These are phyloP conservation scores for Drosophila suboccidentalis DNA, from an alignment of 2,888 invertebrate species.

Conservation along the genomic window DNA sequence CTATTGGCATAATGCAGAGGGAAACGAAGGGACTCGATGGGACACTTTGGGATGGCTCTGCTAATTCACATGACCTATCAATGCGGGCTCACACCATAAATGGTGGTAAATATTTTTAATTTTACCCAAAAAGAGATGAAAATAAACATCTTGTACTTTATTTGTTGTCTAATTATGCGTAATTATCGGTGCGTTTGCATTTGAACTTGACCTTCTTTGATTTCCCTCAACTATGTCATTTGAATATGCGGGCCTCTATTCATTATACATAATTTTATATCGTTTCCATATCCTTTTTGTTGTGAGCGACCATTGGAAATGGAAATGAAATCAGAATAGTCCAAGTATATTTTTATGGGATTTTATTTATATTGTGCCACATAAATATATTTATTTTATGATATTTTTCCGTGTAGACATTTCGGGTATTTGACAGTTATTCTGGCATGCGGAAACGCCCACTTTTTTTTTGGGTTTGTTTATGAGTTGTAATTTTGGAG, in stretches of 20 bases:
- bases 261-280: constrained; percentile 41
- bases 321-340: constrained; percentile 24
- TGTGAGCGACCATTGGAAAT: constrained; percentile 6
- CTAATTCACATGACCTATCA: constrained; percentile 3
- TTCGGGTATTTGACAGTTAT: constrained; percentile 76
- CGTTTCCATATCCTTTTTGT: constrained; percentile 66
- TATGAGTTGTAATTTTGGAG: constrained; percentile 45
- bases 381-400: constrained; percentile 72
- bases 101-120: constrained; percentile 48
- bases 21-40: background rate
- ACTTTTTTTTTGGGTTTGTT: constrained; percentile 49
- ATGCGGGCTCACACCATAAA: constrained; percentile 42
- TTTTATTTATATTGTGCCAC: constrained; percentile 74
- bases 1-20: constrained; percentile 24
- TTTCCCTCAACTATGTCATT: constrained; percentile 40
- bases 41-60: constrained; percentile 1
- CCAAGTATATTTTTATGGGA: constrained; percentile 63
- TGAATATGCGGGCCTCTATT: constrained; percentile 61
- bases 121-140: constrained; percentile 38
- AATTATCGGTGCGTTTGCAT: constrained; percentile 53
- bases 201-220: constrained; percentile 72
- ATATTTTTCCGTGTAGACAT: constrained; percentile 47
- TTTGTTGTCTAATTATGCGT: constrained; percentile 71
- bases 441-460: constrained; percentile 73
- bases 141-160: constrained; percentile 33